Evolutionary conservation across 2,888 invertebrate species (phyloP).

Genomic region (Xestia rhomboidea): DNA sequence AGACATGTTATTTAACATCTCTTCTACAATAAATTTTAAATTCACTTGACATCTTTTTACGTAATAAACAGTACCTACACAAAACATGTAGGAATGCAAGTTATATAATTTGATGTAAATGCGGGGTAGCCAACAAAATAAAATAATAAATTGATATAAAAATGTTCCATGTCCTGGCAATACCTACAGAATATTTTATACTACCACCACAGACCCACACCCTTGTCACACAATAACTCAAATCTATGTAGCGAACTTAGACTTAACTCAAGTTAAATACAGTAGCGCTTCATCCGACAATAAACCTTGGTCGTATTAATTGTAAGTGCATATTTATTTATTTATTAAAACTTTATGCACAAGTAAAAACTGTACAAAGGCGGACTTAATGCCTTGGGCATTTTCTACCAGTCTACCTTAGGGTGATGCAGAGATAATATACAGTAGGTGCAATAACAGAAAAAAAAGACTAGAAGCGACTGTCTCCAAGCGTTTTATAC

Average conservation of each 20-base stretch:
- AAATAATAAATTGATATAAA: not conserved
- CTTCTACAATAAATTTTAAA: too few relatives aligned
- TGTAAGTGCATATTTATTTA: not conserved
- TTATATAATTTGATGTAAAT: not conserved
- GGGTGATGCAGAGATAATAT: too few relatives aligned
- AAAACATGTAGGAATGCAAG: not conserved
- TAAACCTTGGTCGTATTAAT: not conserved
- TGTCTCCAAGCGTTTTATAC: not conserved
- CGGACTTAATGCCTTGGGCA: too few relatives aligned
- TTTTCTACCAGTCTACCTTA: too few relatives aligned
- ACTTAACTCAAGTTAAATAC: not conserved
- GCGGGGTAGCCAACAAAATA: not conserved
- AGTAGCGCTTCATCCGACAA: not conserved
- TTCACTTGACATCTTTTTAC: too few relatives aligned
- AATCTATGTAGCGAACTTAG: not conserved
- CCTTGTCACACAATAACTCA: conserved; percentile 3
- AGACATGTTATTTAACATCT: too few relatives aligned
- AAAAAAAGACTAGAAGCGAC: not conserved
- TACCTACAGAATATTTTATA: not conserved
- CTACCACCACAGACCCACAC: not conserved
- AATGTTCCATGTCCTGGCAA: not conserved
- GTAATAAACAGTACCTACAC: too few relatives aligned
- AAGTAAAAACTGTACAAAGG: too few relatives aligned
- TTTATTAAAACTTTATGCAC: too few relatives aligned
- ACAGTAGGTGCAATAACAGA: too few relatives aligned